Evolutionary conservation across 1,140 invertebrate genomes (phyloP).

Genomic region (Neocloeon triangulifer): DNA sequence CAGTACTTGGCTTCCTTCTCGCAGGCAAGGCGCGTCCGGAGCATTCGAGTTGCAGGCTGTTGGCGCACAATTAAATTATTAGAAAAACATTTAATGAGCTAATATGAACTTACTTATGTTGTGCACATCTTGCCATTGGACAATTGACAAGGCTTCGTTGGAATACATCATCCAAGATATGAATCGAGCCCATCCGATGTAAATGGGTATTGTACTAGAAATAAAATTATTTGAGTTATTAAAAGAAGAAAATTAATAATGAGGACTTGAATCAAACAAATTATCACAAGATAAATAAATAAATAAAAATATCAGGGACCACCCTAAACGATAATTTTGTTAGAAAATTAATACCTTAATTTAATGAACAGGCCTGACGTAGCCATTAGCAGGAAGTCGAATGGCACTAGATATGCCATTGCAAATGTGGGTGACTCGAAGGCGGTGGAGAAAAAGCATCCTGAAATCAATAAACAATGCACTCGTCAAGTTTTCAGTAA

Average conservation of each 20-base stretch:
- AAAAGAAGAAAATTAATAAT: slow-evolving; percentile 2
- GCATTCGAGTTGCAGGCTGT: slow-evolving; percentile 34
- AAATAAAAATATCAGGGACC: too few relatives aligned
- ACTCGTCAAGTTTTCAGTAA: too few relatives aligned
- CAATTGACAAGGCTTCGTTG: slow-evolving; percentile 63
- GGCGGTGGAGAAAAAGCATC: slow-evolving; percentile 61
- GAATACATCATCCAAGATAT: slow-evolving; percentile 84
- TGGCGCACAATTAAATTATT: slow-evolving; percentile 13
- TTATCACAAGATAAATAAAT: slow-evolving; percentile 1
- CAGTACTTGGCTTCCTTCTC: slow-evolving; percentile 42
- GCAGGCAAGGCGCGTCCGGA: slow-evolving; percentile 39
- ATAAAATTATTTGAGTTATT: too few relatives aligned
- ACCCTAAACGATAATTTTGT: too few relatives aligned
- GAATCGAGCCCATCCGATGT: slow-evolving; percentile 66
- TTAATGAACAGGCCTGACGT: slow-evolving; percentile 66
- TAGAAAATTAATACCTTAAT: slow-evolving; percentile 57
- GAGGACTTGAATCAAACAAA: slow-evolving; percentile 2
- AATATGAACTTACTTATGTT: slow-evolving; percentile 47
- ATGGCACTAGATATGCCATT: slow-evolving; percentile 64
- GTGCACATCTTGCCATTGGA: slow-evolving; percentile 49
- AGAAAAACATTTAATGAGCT: slow-evolving; percentile 2
- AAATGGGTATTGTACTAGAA: slow-evolving; percentile 49
- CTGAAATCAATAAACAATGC: slow-evolving; percentile 25
- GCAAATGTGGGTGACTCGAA: slow-evolving; percentile 57
- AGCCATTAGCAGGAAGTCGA: slow-evolving; percentile 71